Evolutionary conservation across 2,888 invertebrate genomes (phyloP), one percentile per base, ranked within the genome.

Genomic region (Leptopilina drosophilae): DNA sequence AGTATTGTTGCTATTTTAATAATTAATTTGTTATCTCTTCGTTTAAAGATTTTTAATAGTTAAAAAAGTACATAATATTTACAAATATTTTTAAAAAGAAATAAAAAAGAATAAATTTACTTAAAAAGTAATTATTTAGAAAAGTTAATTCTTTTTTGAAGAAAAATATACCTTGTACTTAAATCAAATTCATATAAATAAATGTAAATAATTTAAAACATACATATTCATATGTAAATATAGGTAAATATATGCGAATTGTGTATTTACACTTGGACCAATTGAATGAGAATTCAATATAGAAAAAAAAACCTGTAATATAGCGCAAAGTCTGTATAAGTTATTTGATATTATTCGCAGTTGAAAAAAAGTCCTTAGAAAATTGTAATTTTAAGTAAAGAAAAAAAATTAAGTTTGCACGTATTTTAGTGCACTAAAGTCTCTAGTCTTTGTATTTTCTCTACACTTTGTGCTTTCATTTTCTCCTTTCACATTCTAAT

Each of bases 1-100:
- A 53, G 69, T 69, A 53, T 53, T 69, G 53, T 69, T 69, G 53
- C 53, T 69, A 53, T 69, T 69, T 69, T 26, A 69, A 4, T 26
- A 8, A 53, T 69, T 69, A 11, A 49, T 69, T 69, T 53, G 69
- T 69, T 69, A 69, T 46, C 14, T 69, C 53, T 69, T 33, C 26
- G 26, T 14, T 49, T 67, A 67, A 49, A 53, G 20, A 62, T 49
- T 69, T 69, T 20, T 69, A 53, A 49, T 6, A 69, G 14, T 6
- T 67, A 5, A 67, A 46, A 49, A 69, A 42, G 15, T 20, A 20
- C 20, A n/a, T 33, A 42, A 69, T 49, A 20, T 6, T 42, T 42
- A 12, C 67, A 67, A 2, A 49, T 9, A 49, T 69, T 46, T 59
- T 59, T 59, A 59, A 59, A 59, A 20, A 20, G 15, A n/a, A 15